phyloP scores from a whole-genome alignment of 2,797 vertebrate genomes.

The Myotis daubentonii region DNA sequence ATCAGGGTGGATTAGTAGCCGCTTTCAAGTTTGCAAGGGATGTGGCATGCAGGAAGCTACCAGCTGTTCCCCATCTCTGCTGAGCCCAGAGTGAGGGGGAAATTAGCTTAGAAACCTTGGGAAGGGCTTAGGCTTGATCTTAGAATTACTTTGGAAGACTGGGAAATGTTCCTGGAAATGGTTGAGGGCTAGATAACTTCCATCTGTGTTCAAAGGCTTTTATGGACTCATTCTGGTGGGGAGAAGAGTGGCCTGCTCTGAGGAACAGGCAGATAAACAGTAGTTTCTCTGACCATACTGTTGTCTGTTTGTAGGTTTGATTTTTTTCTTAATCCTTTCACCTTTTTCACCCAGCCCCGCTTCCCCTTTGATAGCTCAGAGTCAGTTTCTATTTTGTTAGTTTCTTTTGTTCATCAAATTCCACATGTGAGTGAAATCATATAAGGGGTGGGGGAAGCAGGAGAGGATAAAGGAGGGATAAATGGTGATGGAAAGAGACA shows the following conservation, averaged over 20 bases:
- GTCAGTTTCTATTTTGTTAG: neutral
- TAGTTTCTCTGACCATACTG: neutral
- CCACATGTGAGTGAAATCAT: neutral
- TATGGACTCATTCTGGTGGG: neutral
- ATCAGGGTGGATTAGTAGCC: neutral
- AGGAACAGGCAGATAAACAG: neutral
- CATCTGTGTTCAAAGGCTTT: neutral
- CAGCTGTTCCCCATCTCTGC: neutral
- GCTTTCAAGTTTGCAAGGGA: conserved; percentile 34
- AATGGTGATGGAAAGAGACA: neutral
- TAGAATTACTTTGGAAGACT: conserved; percentile 28
- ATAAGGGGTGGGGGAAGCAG: neutral
- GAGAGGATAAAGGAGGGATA: neutral
- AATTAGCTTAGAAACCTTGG: neutral
- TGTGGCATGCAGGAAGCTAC: neutral
- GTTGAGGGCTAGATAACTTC: conserved; percentile 28
- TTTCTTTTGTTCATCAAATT: neutral
- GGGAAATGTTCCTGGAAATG: conserved; percentile 41
- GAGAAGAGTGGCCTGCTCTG: neutral
- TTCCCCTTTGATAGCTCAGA: neutral
- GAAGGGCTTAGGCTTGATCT: conserved; percentile 28
- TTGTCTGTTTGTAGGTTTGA: neutral
- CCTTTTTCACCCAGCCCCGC: neutral
- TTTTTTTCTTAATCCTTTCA: neutral
- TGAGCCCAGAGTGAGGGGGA: neutral